Conservation (phyloP, 2,113 vertebrate species). For the Nycticebus coucang region DNA sequence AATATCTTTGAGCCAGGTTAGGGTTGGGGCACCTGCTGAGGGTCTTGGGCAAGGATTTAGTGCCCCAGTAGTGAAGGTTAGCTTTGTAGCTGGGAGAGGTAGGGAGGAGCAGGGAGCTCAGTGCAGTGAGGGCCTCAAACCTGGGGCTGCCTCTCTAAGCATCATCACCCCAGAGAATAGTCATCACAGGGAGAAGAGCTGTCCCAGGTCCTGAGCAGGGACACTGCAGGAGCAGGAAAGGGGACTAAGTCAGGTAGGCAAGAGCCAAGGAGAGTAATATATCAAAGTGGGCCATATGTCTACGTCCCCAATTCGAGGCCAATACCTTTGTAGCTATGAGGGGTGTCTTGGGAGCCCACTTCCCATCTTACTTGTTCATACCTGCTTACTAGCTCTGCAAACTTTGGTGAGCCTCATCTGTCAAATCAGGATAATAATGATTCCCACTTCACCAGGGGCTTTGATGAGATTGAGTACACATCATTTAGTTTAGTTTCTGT, state of each 20-base stretch:
- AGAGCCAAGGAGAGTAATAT: neutral
- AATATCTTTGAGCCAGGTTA: neutral
- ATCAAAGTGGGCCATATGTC: neutral
- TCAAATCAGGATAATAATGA: conserved; percentile 47
- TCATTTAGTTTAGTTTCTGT: conserved; percentile 50
- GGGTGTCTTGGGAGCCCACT: neutral
- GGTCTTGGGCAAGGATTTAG: neutral
- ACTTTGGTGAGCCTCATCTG: neutral
- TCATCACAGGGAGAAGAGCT: neutral
- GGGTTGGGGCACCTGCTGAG: neutral
- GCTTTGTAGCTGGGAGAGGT: neutral
- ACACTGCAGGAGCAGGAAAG: neutral
- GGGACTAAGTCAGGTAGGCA: neutral
- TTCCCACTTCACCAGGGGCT: neutral
- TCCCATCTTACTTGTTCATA: too few relatives aligned
- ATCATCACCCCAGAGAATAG: neutral
- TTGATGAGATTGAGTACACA: conserved; percentile 13
- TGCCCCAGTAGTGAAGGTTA: neutral
- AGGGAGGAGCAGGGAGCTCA: neutral
- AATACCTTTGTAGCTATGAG: neutral
- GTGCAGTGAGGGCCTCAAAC: rapidly evolving
- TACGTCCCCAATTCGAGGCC: neutral
- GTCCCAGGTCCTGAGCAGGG: neutral
- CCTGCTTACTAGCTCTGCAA: neutral
- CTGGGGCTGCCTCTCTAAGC: neutral